phyloP scores from a whole-genome alignment of 2,888 invertebrate species.

The Machimus atricapillus region DNA sequence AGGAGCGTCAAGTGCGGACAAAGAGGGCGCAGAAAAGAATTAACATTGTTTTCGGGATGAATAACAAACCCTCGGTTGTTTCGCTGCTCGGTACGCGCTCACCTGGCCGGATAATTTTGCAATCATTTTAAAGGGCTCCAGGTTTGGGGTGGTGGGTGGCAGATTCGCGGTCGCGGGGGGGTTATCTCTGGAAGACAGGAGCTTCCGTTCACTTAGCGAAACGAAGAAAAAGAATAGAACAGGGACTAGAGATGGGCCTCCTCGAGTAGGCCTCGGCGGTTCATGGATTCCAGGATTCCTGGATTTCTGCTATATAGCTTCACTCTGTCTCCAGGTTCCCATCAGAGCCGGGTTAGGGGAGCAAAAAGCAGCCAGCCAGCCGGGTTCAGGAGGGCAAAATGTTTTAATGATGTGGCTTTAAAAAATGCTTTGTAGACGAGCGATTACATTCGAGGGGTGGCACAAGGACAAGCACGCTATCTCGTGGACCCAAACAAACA shows the following conservation, averaged over 20 bases:
- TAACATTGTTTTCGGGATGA: slow-evolving; percentile 37
- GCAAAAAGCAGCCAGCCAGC: neutral
- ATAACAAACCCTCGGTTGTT: slow-evolving; percentile 17
- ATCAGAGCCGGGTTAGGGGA: neutral
- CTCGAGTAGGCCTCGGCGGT: neutral
- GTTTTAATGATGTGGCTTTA: slow-evolving; percentile 39
- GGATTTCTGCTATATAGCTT: neutral
- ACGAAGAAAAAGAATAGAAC: neutral
- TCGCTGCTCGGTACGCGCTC: neutral
- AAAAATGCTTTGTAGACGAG: slow-evolving; percentile 19
- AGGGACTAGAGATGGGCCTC: neutral
- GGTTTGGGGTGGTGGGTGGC: neutral
- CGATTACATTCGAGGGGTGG: neutral
- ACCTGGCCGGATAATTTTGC: slow-evolving; percentile 35
- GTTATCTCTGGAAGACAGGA: slow-evolving; percentile 28
- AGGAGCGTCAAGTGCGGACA: neutral
- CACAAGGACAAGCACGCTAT: slow-evolving; percentile 20
- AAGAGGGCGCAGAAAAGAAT: neutral
- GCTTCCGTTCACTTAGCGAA: slow-evolving; percentile 28
- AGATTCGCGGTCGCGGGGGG: neutral
- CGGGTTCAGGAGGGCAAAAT: slow-evolving; percentile 25
- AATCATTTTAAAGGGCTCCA: slow-evolving; percentile 32
- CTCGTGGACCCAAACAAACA: slow-evolving; percentile 35
- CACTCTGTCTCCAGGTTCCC: neutral
- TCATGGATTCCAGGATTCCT: neutral